Percentiles rank a stretch among this genome's conserved stretches.
phyloP scores from a whole-genome alignment of 2,113 vertebrate species.

The Anguilla japonica region DNA sequence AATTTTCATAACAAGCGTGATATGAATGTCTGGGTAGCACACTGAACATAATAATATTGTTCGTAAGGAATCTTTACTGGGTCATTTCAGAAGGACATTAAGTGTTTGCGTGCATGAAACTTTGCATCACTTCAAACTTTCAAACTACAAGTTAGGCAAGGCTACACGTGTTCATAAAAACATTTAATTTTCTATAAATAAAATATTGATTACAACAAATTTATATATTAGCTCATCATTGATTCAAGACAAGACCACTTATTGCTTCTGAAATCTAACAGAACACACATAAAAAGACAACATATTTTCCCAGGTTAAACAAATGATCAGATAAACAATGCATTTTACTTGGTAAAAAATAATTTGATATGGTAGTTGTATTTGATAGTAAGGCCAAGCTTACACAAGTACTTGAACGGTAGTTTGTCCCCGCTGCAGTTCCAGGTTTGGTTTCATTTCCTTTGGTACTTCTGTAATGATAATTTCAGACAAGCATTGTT shows the following conservation, averaged over 20 bases:
- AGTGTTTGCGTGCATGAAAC: too few relatives aligned
- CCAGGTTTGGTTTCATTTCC: neutral
- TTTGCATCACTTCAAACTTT: too few relatives aligned
- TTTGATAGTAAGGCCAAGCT: neutral
- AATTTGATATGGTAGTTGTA: too few relatives aligned
- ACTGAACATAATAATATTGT: too few relatives aligned
- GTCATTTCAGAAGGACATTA: too few relatives aligned
- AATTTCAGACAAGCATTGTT: neutral
- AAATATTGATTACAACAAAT: too few relatives aligned
- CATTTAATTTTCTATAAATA: too few relatives aligned
- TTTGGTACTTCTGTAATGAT: neutral
- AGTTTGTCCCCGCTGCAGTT: neutral
- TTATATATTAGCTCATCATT: too few relatives aligned
- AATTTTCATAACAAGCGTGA: neutral
- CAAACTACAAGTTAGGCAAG: too few relatives aligned
- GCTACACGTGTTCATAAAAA: too few relatives aligned
- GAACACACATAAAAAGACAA: neutral
- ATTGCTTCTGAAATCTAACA: neutral
- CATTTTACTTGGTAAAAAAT: neutral
- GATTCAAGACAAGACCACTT: too few relatives aligned
- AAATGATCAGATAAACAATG: neutral
- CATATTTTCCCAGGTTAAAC: neutral
- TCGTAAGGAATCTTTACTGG: too few relatives aligned
- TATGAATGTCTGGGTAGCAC: neutral
- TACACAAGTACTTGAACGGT: neutral